A percentile compares a stretch with the other conserved stretches of the same genome.
Evolutionary conservation across 2,797 vertebrate species (phyloP).

Genomic region (Notolabrus celidotus): DNA sequence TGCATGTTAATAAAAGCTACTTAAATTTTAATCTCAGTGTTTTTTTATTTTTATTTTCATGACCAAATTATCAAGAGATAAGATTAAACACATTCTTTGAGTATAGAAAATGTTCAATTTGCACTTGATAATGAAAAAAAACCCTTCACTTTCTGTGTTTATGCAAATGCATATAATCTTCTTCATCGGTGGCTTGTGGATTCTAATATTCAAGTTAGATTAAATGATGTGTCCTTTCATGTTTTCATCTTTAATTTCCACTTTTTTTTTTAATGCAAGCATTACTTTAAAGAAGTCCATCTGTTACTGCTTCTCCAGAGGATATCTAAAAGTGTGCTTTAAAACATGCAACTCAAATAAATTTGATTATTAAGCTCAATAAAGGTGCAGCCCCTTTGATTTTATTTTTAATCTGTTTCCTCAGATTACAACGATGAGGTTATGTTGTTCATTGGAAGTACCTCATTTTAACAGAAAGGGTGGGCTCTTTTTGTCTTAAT

Average conservation of each 20-base stretch:
- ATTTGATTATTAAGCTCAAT: not conserved
- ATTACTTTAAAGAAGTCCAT: not conserved
- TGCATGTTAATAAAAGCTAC: no score
- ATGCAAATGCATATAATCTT: not conserved
- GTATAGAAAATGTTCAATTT: no score
- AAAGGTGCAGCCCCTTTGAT: not conserved
- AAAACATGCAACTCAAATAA: not conserved
- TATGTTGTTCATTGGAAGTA: not conserved
- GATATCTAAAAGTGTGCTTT: not conserved
- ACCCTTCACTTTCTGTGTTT: not conserved
- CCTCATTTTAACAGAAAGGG: not conserved
- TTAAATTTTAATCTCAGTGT: no score
- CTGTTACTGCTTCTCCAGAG: not conserved
- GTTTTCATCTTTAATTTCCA: not conserved
- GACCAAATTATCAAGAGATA: no score
- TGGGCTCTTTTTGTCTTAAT: not conserved
- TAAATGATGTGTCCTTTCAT: not conserved
- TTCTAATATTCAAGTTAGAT: not conserved
- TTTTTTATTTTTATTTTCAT: no score
- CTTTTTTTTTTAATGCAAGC: not conserved
- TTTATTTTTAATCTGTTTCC: not conserved
- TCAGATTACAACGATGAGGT: not conserved
- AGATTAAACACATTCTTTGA: no score
- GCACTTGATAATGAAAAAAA: no score
- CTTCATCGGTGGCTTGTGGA: not conserved